phyloP scores from a whole-genome alignment of 2,797 vertebrate species.

The Microhierax caerulescens region DNA sequence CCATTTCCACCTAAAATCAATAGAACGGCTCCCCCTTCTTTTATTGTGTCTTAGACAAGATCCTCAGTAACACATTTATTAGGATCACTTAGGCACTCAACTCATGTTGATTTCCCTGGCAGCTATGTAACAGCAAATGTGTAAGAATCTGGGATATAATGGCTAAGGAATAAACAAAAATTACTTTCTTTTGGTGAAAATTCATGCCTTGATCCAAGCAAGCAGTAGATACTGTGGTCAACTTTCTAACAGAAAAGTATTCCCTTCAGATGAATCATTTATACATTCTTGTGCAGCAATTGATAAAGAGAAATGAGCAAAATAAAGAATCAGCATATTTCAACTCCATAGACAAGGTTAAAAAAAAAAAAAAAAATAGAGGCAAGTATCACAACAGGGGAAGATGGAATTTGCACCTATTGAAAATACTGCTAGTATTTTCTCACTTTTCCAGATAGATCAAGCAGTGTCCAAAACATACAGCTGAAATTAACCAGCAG shows the following conservation, averaged over 20 bases:
- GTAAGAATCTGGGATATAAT: not conserved
- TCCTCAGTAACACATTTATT: not conserved
- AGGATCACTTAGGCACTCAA: not conserved
- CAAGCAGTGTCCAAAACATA: not conserved
- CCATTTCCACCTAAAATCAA: not conserved
- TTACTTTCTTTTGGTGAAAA: not conserved
- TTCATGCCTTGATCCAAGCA: not conserved
- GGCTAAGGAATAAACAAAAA: not conserved
- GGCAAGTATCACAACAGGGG: not conserved
- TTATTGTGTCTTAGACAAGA: not conserved
- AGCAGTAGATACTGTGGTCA: not conserved
- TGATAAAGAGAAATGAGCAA: not conserved
- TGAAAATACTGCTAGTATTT: not conserved
- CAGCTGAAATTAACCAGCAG: not conserved
- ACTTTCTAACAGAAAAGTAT: not conserved
- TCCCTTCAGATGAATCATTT: not conserved
- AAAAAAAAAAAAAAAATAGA: not conserved
- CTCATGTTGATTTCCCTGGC: not conserved
- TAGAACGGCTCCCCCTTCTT: not conserved
- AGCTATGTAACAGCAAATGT: not conserved
- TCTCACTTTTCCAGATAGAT: not conserved
- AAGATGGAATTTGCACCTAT: not conserved
- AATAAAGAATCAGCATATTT: not conserved
- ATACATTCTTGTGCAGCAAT: accelerated
- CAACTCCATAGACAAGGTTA: not conserved